Conservation (phyloP, 2,797 vertebrate genomes). For the Xiphophorus birchmanni region DNA sequence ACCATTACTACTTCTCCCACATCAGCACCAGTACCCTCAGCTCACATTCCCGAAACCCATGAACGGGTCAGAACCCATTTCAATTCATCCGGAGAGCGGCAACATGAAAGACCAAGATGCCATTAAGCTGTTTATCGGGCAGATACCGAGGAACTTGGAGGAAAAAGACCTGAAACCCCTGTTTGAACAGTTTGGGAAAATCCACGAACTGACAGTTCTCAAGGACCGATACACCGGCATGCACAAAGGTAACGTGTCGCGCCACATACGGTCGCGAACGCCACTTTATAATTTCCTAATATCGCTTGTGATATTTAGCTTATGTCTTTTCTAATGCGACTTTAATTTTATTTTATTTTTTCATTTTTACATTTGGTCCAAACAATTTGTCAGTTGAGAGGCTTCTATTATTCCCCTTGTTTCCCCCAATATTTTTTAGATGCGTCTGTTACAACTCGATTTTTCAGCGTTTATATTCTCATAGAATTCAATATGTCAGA, state of each 20-base stretch:
- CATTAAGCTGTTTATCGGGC: slow-evolving; percentile 99
- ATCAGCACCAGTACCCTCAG: slow-evolving; percentile 82
- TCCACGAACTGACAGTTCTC: slow-evolving; percentile 98
- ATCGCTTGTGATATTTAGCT: not conserved
- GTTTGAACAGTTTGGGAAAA: slow-evolving; percentile 98
- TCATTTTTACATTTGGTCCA: not conserved
- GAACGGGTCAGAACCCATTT: slow-evolving; percentile 90
- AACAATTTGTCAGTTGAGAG: not conserved
- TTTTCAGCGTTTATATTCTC: not conserved
- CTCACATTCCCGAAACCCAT: slow-evolving; percentile 86
- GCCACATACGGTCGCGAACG: slow-evolving; percentile 40
- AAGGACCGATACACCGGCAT: slow-evolving; percentile 98
- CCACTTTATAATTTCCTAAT: slow-evolving; percentile 28
- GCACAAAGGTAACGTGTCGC: slow-evolving; percentile 93
- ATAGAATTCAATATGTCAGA: not conserved
- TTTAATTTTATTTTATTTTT: slow-evolving; percentile 25
- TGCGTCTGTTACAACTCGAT: not conserved
- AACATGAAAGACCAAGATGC: slow-evolving; percentile 98
- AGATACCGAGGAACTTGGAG: slow-evolving; percentile 98
- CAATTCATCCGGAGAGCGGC: slow-evolving; percentile 91
- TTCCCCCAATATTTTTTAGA: slow-evolving; percentile 11
- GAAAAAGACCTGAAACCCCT: slow-evolving; percentile 97
- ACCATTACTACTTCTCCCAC: slow-evolving; percentile 80
- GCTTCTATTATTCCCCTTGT: not conserved
- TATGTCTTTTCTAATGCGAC: slow-evolving; percentile 1